Percentiles rank a stretch among this genome's conserved stretches.
Conservation (phyloP, 2,113 vertebrate species). For the Suricata suricatta region DNA sequence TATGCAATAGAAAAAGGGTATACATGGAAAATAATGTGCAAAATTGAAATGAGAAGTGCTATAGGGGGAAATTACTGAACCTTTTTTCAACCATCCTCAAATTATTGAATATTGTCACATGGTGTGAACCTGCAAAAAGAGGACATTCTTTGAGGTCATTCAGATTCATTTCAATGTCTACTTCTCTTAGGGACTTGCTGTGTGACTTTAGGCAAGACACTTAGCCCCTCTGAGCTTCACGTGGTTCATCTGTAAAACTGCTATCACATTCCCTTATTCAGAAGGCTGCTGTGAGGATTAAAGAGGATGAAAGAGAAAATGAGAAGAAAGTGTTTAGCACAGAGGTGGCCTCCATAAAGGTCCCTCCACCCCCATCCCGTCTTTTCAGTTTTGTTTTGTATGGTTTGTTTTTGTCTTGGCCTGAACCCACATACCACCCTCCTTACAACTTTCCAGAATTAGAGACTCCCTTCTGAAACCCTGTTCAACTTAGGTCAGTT, state of each 20-base stretch:
- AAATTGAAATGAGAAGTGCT: neutral
- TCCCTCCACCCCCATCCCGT: neutral
- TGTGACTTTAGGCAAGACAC: neutral
- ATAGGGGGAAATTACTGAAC: neutral
- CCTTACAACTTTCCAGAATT: neutral
- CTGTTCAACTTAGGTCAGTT: neutral
- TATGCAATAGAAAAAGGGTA: neutral
- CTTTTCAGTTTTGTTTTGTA: neutral
- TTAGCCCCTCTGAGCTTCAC: neutral
- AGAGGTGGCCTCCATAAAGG: neutral
- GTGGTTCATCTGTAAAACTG: neutral
- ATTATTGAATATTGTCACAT: neutral
- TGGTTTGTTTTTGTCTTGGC: neutral
- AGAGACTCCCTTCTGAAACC: neutral
- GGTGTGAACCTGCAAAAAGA: neutral
- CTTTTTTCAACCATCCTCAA: neutral
- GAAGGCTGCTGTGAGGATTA: neutral
- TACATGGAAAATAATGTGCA: neutral
- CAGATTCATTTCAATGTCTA: neutral
- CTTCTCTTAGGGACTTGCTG: neutral
- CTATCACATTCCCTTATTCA: neutral
- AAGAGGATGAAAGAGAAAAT: neutral
- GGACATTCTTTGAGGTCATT: rapidly evolving
- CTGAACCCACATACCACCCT: neutral
- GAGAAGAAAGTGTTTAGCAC: neutral